phyloP scores from a whole-genome alignment of 2,113 vertebrate genomes.

The Scophthalmus maximus region DNA sequence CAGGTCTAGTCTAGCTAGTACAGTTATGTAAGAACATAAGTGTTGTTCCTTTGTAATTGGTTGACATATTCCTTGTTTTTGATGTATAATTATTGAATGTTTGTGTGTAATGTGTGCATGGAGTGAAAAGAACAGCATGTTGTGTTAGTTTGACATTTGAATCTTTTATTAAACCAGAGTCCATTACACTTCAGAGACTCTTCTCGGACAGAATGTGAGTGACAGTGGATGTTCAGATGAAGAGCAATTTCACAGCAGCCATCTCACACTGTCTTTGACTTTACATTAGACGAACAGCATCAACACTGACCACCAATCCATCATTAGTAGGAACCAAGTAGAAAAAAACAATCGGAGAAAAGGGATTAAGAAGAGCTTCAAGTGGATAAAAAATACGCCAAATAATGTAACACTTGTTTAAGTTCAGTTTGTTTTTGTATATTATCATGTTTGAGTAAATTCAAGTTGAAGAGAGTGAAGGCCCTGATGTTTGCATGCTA shows the following conservation, averaged over 20 bases:
- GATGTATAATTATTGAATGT: neutral
- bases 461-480: conserved; percentile 53
- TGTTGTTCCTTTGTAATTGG: neutral
- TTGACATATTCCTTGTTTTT: neutral
- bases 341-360: conserved; percentile 58
- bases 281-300: conserved; percentile 57
- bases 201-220: conserved; percentile 59
- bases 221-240: conserved; percentile 61
- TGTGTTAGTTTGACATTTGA: conserved; percentile 53
- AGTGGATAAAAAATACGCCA: conserved; percentile 69
- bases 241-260: conserved; percentile 43
- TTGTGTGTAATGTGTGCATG: neutral
- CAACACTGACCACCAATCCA: conserved; percentile 53
- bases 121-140: conserved; percentile 5
- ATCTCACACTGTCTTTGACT: conserved; percentile 39
- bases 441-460: conserved; percentile 53
- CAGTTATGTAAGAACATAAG: neutral
- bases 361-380: conserved; percentile 45
- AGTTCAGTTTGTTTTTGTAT: conserved; percentile 45
- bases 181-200: conserved; percentile 63
- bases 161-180: conserved; percentile 77
- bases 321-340: conserved; percentile 63
- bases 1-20: neutral
- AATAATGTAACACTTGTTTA: conserved; percentile 53
- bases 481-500: conserved; percentile 68